Percentiles rank a stretch among this genome's conserved stretches.
Evolutionary conservation across 2,113 vertebrate species (phyloP).

Genomic region (Chrysemys picta): DNA sequence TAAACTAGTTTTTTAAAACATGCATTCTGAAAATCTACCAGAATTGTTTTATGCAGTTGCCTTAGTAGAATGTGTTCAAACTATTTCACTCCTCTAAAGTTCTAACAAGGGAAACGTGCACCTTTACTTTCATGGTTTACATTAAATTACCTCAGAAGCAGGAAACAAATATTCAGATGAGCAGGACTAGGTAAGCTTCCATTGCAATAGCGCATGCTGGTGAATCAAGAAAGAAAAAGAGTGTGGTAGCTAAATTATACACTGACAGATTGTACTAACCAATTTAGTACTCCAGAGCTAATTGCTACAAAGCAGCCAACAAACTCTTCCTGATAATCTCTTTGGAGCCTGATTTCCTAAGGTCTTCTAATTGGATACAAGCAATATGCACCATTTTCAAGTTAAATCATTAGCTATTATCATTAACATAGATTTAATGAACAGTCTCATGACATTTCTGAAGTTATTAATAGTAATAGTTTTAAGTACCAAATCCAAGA

Average conservation of each 20-base stretch:
- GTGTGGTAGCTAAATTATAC: background rate
- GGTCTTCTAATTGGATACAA: background rate
- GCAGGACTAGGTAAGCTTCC: background rate
- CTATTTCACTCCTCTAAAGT: background rate
- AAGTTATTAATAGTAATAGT: background rate
- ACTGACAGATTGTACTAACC: background rate
- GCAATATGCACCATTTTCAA: background rate
- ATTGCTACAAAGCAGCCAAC: background rate
- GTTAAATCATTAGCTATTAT: background rate
- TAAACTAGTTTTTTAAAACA: background rate
- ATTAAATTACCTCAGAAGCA: background rate
- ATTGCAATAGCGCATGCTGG: background rate
- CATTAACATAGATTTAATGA: conserved; percentile 22
- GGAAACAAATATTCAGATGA: background rate
- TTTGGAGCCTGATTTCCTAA: background rate
- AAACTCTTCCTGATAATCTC: background rate
- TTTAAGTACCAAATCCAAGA: background rate
- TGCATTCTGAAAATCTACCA: background rate
- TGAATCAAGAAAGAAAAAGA: background rate
- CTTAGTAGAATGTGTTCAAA: background rate
- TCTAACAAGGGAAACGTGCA: background rate
- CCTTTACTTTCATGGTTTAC: background rate
- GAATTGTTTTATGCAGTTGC: background rate
- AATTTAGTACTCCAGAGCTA: background rate
- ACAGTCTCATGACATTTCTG: background rate